Base-by-base conservation (phyloP, 2,113 vertebrate genomes). In the Neotragus moschatus region DNA sequence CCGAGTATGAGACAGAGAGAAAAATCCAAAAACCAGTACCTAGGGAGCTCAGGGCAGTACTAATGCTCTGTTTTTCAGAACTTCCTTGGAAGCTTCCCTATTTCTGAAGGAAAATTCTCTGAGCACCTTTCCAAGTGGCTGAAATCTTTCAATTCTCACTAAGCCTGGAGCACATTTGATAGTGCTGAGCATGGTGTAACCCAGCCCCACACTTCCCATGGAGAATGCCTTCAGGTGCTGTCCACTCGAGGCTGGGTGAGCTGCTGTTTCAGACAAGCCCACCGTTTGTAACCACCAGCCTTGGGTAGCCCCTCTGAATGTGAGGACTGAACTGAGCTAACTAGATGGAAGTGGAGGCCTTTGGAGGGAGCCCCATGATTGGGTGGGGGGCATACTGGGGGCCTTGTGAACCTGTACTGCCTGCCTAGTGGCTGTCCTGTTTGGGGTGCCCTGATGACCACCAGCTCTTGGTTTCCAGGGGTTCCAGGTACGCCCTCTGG, bases 121-220 rank as follows among this genome's bases (percentile, higher is more conserved):
- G 51, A 80, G 66, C 79, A 36, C 53, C 63, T 88, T 79, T 88
- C 33, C 36, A 49, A 84, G 30, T 7, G 39, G 60, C 84, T 17
- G 26, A 43, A 95, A 55, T n/a, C 26, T 93, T 75, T 92, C 61
- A 84, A 4, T 56, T 87, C 80, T 11, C 3, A 12, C 7, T 9
- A 43, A 87, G 80, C 33, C 33, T 61, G 77, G 86, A 60, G 90
- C 61, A 11, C 30, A 36, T 23, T 47, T 33, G 47, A 56, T 39
- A 75, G 73, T 28, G 4, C n/a, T 5, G 66, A 45, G 86, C 19
- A 2, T 0, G 1, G 56, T 17, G 17, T 7, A 39, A 70, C 23
- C 25, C 15, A 1, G 11, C 51, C 33, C n/a, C 0, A 5, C 17
- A 1, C 43, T 8, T 58, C 28, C 25, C 30, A 10, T 1, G 0